Evolutionary conservation across 1,140 invertebrate genomes (phyloP), one percentile per base, ranked within the genome.

Genomic region (Ganaspis sp.): DNA sequence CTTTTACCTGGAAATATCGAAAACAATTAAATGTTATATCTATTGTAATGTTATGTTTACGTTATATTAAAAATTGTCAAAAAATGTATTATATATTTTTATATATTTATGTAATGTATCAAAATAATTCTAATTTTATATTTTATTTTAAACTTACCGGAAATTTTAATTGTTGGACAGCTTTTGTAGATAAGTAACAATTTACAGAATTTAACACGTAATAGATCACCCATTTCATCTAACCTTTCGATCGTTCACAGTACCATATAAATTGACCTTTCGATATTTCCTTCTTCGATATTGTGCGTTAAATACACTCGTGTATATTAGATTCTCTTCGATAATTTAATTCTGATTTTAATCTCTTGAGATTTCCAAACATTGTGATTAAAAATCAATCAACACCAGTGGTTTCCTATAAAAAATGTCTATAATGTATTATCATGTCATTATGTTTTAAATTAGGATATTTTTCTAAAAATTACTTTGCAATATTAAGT

Each of bases 241-340:
- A 49, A 49, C 45, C 58, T 64, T 64, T 64, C 58, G 58, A 64
- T 34, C 58, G 29, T 64, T 64, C 21, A 17, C 45, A n/a, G 21
- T 29, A 29, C 12, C 23, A n/a, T 64, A 64, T 64, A 64, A 64
- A 64, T 26, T 58, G 54, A 58, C 54, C 54, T 58, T 58, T 58
- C 26, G 21, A 26, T 29, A 64, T 64, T 34, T 29, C 58, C 21
- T n/a, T 64, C 58, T 26, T 64, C 23, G 58, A 64, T 64, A 64
- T 64, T 64, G 26, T 64, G 58, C 58, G 58, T 64, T 64, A 23
- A 29, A 64, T 64, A 64, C 9, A 64, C 23, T 3, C 29, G n/a
- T 49, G 45, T 49, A 49, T 49, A 49, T 49, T 34, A 42, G 45
- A 64, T 64, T 29, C 58, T 29, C 19, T 64, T 29, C 23, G 26